phyloP scores from a whole-genome alignment of 2,113 vertebrate species.

The Eptesicus fuscus region DNA sequence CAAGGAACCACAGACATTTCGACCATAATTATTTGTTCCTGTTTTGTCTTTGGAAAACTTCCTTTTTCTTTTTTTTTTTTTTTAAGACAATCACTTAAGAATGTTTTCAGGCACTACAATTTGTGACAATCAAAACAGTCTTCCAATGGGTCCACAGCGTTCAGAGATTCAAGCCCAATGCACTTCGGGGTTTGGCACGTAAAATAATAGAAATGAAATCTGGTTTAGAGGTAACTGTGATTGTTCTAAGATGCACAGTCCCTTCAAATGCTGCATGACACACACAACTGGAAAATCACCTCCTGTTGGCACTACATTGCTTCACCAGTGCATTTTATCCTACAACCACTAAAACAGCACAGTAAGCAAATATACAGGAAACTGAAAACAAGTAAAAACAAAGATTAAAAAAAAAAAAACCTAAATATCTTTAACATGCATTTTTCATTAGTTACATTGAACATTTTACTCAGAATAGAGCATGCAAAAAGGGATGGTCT shows the following conservation, averaged over 20 bases:
- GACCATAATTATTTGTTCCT: constrained; percentile 51
- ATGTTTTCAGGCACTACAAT: constrained; percentile 67
- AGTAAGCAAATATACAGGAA: constrained; percentile 88
- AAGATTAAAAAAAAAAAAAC: constrained; percentile 79
- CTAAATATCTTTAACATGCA: constrained; percentile 89
- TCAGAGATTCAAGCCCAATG: constrained; percentile 68
- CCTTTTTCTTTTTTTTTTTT: background rate
- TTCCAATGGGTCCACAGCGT: constrained; percentile 67
- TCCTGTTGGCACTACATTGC: constrained; percentile 85
- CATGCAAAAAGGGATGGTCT: constrained; percentile 92
- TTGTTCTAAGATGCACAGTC: constrained; percentile 83
- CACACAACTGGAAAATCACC: constrained; percentile 84
- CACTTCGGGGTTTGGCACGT: constrained; percentile 82
- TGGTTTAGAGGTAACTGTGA: constrained; percentile 67
- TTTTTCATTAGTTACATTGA: constrained; percentile 88
- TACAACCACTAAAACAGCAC: constrained; percentile 86
- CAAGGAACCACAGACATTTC: constrained; percentile 87
- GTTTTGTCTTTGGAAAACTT: constrained; percentile 70
- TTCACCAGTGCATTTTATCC: constrained; percentile 85
- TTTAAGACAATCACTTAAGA: constrained; percentile 63
- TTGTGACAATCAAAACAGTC: constrained; percentile 67
- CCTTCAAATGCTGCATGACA: constrained; percentile 90
- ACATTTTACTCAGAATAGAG: constrained; percentile 86
- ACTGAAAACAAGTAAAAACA: constrained; percentile 81
- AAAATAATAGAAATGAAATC: constrained; percentile 78